Conservation (phyloP, 2,888 invertebrate genomes). For the Pachliopta kotzebuea region DNA sequence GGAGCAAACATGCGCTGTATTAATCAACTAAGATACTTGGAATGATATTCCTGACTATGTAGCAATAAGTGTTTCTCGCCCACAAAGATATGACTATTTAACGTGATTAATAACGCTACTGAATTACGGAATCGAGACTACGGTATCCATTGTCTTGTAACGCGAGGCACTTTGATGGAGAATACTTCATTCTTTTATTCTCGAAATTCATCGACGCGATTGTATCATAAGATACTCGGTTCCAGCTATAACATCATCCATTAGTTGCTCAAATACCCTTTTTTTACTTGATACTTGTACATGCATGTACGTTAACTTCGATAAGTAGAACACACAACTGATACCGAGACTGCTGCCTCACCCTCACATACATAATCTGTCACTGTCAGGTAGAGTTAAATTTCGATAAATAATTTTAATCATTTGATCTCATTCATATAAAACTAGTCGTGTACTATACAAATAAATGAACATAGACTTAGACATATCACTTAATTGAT, state of each 20-base stretch:
- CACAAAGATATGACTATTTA: conserved; percentile 28
- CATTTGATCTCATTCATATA: conserved; percentile 2
- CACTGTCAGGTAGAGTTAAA: conserved; percentile 21
- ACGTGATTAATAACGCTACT: conserved; percentile 26
- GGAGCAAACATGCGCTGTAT: conserved; percentile 12
- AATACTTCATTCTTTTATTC: conserved; percentile 21
- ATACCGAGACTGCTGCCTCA: conserved; percentile 8
- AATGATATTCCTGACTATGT: conserved; percentile 18
- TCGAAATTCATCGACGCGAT: conserved; percentile 12
- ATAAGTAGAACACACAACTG: conserved; percentile 16
- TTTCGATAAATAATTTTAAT: conserved; percentile 16
- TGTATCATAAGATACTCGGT: conserved; percentile 9
- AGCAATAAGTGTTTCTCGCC: conserved; percentile 26
- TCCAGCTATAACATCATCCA: not conserved
- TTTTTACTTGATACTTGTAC: not conserved
- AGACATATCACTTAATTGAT: not conserved
- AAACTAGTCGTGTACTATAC: not conserved
- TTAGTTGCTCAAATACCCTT: not conserved
- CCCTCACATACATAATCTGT: conserved; percentile 22
- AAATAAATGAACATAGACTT: not conserved
- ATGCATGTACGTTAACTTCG: not conserved
- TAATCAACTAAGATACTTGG: conserved; percentile 21
- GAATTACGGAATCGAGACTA: conserved; percentile 29
- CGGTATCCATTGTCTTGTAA: conserved; percentile 28
- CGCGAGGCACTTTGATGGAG: conserved; percentile 4